Evolutionary conservation across 2,113 vertebrate genomes (phyloP), one percentile per base, ranked within the genome.

Genomic region (Apeltes quadracus): DNA sequence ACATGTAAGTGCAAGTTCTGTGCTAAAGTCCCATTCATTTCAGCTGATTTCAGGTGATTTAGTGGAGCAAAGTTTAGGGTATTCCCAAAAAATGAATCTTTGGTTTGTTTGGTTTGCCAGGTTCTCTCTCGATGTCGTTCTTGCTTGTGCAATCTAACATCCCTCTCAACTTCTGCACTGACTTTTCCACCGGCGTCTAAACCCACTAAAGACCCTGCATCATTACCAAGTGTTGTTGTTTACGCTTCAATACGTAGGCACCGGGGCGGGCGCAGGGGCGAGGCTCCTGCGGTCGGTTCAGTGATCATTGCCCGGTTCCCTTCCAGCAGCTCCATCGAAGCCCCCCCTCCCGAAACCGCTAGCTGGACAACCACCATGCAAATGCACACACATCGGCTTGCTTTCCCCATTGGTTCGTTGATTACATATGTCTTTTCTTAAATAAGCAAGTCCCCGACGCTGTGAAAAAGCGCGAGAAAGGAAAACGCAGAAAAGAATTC

Each of bases 391-490:
- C 27, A 39, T 10, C 48, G 34, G 9, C 20, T 51, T 3, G 7
- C 44, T 23, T 39, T 11, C 65, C 3, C 38, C 20, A 71, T 20
- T 43, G 16, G 3, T 62, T 66, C 27, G 8, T 6, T n/a, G 9
- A 38, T 56, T 3, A 22, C 7, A 56, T 36, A 34, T 7, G 6
- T 29, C 5, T 2, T 7, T 70, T 63, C 43, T n/a, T 0, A 59
- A 32, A 70, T 50, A 88, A 73, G 82, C 32, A 25, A 68, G 13
- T 57, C 23, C 39, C 13, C 18, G 27, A 61, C 53, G 34, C 62
- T 72, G 54, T 84, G 67, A 84, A 51, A 39, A 8, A 34, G 23
- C 20, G 22, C 4, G 27, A 25, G 51, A 76, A 51, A 76, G 67
- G 10, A 67, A 12, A 69, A 61, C 8, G 34, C 48, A 43, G 4